These are phyloP conservation scores for Zaprionus africanus DNA, from an alignment of 1,140 invertebrate genomes.

Conservation along the genomic window DNA sequence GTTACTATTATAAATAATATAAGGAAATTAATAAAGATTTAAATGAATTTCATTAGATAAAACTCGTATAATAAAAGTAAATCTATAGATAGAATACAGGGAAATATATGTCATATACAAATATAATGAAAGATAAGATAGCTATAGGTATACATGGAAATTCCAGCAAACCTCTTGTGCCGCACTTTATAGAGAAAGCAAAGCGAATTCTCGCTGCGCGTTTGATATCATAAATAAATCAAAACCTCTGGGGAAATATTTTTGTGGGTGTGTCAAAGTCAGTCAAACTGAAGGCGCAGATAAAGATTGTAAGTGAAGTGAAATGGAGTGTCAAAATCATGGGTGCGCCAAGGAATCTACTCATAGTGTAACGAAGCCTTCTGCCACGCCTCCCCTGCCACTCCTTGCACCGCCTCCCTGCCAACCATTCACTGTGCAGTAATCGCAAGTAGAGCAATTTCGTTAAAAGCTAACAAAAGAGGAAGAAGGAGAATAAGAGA, in stretches of 20 bases:
- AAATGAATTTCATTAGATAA: background rate
- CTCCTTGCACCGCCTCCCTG: background rate
- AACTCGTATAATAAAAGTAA: too few species aligned
- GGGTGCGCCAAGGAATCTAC: constrained; percentile 38
- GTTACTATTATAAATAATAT: background rate
- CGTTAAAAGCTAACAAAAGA: constrained; percentile 53
- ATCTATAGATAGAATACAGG: background rate
- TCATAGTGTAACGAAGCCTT: constrained; percentile 10
- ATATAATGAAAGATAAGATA: background rate
- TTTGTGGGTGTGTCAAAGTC: constrained; percentile 14
- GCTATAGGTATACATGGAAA: background rate
- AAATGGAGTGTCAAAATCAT: constrained; percentile 76
- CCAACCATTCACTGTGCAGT: constrained; percentile 1
- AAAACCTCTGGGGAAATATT: constrained; percentile 17
- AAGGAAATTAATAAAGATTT: too few species aligned
- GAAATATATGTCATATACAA: background rate
- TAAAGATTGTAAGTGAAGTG: constrained; percentile 59
- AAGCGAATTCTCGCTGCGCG: constrained; percentile 4
- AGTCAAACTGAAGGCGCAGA: constrained; percentile 20
- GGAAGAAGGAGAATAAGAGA: background rate
- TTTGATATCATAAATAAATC: constrained; percentile 44
- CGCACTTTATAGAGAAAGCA: constrained; percentile 3
- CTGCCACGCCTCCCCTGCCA: constrained; percentile 32
- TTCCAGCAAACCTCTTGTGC: background rate
- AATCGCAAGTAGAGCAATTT: constrained; percentile 70